phyloP scores from a whole-genome alignment of 2,113 vertebrate species.

The Varanus komodoensis region DNA sequence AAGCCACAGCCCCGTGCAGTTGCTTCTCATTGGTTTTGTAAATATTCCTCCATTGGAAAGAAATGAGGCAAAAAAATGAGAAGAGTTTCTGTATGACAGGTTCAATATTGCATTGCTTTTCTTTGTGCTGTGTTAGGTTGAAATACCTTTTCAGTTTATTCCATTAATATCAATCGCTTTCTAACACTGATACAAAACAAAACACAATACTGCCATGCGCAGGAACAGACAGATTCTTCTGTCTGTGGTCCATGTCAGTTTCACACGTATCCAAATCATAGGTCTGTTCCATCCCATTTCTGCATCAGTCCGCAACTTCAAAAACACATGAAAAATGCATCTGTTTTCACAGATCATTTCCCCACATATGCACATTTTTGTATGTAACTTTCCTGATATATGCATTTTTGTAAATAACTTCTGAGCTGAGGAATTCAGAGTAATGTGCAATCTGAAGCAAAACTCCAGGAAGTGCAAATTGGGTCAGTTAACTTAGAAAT shows the following conservation, averaged over 20 bases:
- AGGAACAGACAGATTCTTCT: not conserved
- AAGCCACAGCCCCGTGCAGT: not conserved
- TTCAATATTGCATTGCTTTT: slow-evolving; percentile 23
- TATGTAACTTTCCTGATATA: not conserved
- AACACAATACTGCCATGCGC: not conserved
- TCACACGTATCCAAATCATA: not conserved
- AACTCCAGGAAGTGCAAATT: not conserved
- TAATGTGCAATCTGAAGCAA: not conserved
- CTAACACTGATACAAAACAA: not conserved
- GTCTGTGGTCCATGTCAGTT: not conserved
- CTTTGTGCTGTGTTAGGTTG: not conserved
- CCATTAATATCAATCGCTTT: not conserved
- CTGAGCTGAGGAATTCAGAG: not conserved
- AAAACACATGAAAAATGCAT: too few relatives aligned
- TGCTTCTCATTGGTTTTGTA: slow-evolving; percentile 29
- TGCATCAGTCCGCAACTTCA: not conserved
- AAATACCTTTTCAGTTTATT: not conserved
- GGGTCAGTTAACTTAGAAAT: not conserved
- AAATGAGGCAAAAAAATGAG: slow-evolving; percentile 38
- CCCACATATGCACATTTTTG: too few relatives aligned
- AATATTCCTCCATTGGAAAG: slow-evolving; percentile 17
- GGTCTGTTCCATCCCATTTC: not conserved
- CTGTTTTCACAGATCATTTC: too few relatives aligned
- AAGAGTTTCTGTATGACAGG: slow-evolving; percentile 6
- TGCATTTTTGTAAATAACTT: not conserved